phyloP scores from a whole-genome alignment of 2,113 vertebrate genomes.

The Pionites leucogaster region DNA sequence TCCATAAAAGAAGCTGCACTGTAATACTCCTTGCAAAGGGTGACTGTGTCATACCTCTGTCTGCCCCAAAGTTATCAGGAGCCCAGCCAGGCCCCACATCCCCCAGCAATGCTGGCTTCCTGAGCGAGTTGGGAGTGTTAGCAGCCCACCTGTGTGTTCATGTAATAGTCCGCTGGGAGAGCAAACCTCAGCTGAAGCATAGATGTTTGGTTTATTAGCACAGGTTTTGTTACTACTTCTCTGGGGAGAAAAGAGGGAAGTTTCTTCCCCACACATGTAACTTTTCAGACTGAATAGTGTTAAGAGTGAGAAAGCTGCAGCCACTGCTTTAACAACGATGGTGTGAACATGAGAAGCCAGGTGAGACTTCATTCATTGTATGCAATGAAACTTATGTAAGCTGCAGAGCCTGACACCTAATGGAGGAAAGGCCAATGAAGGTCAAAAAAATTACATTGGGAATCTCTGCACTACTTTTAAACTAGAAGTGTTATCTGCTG shows the following conservation, averaged over 20 bases:
- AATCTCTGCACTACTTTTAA: neutral
- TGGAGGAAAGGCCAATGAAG: neutral
- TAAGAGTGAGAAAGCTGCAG: neutral
- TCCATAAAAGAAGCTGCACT: neutral
- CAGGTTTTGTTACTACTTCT: neutral
- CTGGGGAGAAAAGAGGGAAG: neutral
- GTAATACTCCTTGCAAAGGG: neutral
- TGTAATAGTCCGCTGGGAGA: neutral
- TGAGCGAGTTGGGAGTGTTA: neutral
- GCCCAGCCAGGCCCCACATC: neutral
- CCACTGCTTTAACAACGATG: neutral
- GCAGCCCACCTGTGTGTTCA: neutral
- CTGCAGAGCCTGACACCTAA: neutral
- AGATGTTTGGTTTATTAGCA: neutral
- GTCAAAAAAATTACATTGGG: neutral
- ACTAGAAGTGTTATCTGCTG: constrained; percentile 5
- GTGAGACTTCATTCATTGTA: neutral
- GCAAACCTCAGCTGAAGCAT: neutral
- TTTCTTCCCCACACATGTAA: neutral
- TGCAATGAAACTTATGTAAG: neutral
- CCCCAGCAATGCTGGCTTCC: neutral
- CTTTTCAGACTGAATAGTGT: neutral
- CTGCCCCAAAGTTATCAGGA: neutral
- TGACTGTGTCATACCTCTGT: neutral
- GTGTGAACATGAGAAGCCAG: neutral